A percentile compares a stretch with the other conserved stretches of the same genome.
Evolutionary conservation across 2,888 invertebrate genomes (phyloP).

Genomic region (Pandemis heparana): DNA sequence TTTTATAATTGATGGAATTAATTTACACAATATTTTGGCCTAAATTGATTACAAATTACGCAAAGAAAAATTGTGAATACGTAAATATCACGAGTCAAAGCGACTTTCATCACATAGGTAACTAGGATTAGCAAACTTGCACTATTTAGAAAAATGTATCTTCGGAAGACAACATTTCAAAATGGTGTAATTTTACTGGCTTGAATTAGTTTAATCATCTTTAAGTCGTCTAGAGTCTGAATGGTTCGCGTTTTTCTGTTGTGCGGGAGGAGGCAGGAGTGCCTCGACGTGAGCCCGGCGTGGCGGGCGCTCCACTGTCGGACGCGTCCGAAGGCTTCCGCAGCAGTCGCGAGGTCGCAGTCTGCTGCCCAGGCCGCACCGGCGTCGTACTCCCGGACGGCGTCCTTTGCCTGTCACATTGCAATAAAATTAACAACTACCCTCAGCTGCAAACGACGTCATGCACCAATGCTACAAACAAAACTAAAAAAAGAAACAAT

Average conservation of each 20-base stretch:
- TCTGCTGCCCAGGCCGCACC: slow-evolving; percentile 87
- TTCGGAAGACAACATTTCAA: slow-evolving; percentile 43
- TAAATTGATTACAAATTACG: slow-evolving; percentile 53
- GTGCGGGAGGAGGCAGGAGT: slow-evolving; percentile 77
- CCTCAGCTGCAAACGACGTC: slow-evolving; percentile 44
- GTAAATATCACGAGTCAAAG: slow-evolving; percentile 55
- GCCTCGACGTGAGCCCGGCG: slow-evolving; percentile 73
- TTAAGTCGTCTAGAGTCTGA: slow-evolving; percentile 87
- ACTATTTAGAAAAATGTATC: slow-evolving; percentile 35
- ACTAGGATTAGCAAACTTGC: slow-evolving; percentile 39
- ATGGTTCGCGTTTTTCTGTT: slow-evolving; percentile 88
- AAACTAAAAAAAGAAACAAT: slow-evolving; percentile 14
- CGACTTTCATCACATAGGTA: slow-evolving; percentile 61
- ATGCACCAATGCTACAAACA: slow-evolving; percentile 41
- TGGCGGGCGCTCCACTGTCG: slow-evolving; percentile 85
- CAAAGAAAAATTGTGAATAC: slow-evolving; percentile 51
- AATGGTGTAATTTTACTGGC: slow-evolving; percentile 45
- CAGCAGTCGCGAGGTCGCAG: slow-evolving; percentile 87
- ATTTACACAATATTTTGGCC: slow-evolving; percentile 51
- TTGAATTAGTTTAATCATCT: slow-evolving; percentile 41
- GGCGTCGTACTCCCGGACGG: slow-evolving; percentile 92
- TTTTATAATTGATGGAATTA: slow-evolving; percentile 44
- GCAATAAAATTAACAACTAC: slow-evolving; percentile 45
- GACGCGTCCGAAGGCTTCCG: slow-evolving; percentile 90
- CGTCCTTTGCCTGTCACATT: slow-evolving; percentile 87